A percentile compares a stretch with the other conserved stretches of the same genome.
phyloP scores from a whole-genome alignment of 2,888 invertebrate genomes.

The Tetrapedia diversipes region DNA sequence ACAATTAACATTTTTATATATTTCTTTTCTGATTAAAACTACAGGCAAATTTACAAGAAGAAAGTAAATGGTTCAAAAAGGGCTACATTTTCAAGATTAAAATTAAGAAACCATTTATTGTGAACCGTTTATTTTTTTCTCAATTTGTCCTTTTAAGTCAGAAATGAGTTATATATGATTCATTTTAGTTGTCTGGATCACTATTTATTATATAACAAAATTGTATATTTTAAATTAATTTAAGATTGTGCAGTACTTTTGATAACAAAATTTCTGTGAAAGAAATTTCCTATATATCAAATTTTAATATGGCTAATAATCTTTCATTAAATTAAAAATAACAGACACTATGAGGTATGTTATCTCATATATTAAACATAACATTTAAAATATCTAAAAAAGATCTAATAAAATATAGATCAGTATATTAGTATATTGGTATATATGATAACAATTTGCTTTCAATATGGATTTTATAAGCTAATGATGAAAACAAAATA shows the following conservation, averaged over 20 bases:
- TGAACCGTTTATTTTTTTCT: too few relatives aligned
- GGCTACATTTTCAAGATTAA: too few relatives aligned
- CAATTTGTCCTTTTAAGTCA: too few relatives aligned
- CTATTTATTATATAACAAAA: too few relatives aligned
- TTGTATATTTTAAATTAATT: slow-evolving; percentile 6
- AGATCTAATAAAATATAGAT: slow-evolving; percentile 46
- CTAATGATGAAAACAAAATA: slow-evolving; percentile 43
- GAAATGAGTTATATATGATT: too few relatives aligned
- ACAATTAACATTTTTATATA: too few relatives aligned
- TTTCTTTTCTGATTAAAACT: too few relatives aligned
- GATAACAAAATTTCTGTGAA: slow-evolving; percentile 45
- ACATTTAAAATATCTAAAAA: slow-evolving; percentile 47
- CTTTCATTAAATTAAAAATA: slow-evolving; percentile 68
- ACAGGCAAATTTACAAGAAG: too few relatives aligned
- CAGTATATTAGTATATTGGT: slow-evolving; percentile 40
- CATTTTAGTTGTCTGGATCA: too few relatives aligned
- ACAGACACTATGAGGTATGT: slow-evolving; percentile 69
- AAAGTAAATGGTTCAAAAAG: too few relatives aligned
- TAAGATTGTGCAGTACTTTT: slow-evolving; percentile 25
- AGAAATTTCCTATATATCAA: slow-evolving; percentile 57
- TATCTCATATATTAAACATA: slow-evolving; percentile 57
- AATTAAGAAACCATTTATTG: too few relatives aligned
- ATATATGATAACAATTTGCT: slow-evolving; percentile 37
- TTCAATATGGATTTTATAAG: slow-evolving; percentile 47
- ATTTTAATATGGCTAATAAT: slow-evolving; percentile 49